Base-by-base conservation (phyloP, 2,888 invertebrate species). In the Hyposoter didymator region DNA sequence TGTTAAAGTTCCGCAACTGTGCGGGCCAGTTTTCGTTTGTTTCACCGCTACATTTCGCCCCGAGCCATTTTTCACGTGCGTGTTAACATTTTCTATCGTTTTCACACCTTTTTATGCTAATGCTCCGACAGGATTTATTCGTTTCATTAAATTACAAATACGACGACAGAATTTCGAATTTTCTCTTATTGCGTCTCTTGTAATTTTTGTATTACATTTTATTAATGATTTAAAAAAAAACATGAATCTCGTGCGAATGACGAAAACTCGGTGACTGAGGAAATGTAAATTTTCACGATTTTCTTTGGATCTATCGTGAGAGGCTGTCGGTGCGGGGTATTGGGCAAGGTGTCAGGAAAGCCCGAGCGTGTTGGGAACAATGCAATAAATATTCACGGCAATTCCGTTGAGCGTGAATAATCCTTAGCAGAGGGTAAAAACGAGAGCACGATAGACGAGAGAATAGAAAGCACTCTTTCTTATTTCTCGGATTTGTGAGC, bases 341-440 rank as follows among this genome's bases (percentile, higher is more conserved):
- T 70, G 81, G 78, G 64, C 45, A 73, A 83, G 49, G 86, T 84
- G 80, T 83, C 81, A 82, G 75, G 78, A 86, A 83, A 49, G 59
- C 73, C 76, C 73, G 66, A 82, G 66, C 59, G 84, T 52, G 47
- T 45, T 59, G 19, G 70, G 74, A 84, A 81, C 70, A 86, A 84
- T 67, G 67, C 78, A 84, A 84, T 70, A 70, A 83, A 84, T 80
- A 84, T 84, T 84, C 83, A 64, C 49, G 67, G 70, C 70, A 66
- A 72, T 78, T 78, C 45, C 14, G 32, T 32, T 22, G 28, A 76
- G 78, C 86, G 86, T 86, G 82, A 84, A 86, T 81, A 86, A 86
- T 86, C 59, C 69, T 22, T 22, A 72, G 39, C 39, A 10, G 22
- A n/a, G 43, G 59, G 78, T 49, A 78, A 75, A 59, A 86, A 81